Base-by-base conservation (phyloP, 2,888 invertebrate genomes). In the Cheilosia variabilis region DNA sequence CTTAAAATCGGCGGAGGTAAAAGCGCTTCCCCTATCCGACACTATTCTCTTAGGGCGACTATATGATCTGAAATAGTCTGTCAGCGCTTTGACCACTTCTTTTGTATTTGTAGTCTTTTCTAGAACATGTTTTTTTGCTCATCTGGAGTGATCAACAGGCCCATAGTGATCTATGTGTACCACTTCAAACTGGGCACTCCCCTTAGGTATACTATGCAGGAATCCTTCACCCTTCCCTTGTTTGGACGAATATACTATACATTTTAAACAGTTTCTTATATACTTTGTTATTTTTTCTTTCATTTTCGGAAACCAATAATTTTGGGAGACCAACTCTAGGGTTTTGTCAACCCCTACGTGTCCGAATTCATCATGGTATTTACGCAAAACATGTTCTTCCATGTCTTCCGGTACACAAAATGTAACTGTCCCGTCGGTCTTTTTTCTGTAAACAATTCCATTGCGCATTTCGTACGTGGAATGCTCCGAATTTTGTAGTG, bases 281-380 rank as follows among this genome's bases (percentile, higher is more conserved):
- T 52, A 50, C 4, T 4, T 34, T 17, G 2, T 17, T 65, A 65
- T 52, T 4, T 50, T 50, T 50, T 52, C 50, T 37, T 13, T 65
- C 50, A 65, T 65, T 15, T 50, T 65, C 2, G 65, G 50, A 2
- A 65, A 65, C 47, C 41, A 66, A 37, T 66, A 66, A 41, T 27
- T 66, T 66, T 66, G 53, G n/a, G 47, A 47, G 31, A 31, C 24
- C n/a, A 27, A 43, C 1, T 55, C 68, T 5, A 68, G 15, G 1
- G 17, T 27, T 68, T 68, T 68, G 13, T 68, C 68, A 3, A 13
- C 31, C 0, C 87, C 86, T 7, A 72, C 1, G 55, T 87, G 86
- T 10, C 78, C 87, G 45, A 87, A 75, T 73, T 83, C 80, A 17
- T 87, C 71, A 47, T 86, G 79, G 31, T 86, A 80, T 50, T 53